A percentile compares a stretch with the other conserved stretches of the same genome.
Evolutionary conservation across 2,888 invertebrate genomes (phyloP).

Genomic region (Eilema sororculum): DNA sequence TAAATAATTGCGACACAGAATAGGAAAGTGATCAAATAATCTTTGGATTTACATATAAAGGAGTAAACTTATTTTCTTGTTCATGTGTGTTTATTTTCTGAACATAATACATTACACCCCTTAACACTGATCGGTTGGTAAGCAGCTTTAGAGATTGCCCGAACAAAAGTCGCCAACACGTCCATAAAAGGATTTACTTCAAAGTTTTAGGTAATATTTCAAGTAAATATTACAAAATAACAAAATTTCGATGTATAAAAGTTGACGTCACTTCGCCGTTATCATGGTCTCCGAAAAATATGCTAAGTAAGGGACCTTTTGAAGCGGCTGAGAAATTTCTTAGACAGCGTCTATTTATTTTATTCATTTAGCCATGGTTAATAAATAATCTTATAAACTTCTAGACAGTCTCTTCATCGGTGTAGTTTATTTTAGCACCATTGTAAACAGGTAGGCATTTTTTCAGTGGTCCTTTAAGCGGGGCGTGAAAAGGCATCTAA

Average conservation of each 20-base stretch:
- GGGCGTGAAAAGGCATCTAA: too few species aligned
- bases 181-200: not conserved
- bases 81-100: not conserved
- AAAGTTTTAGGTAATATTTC: not conserved
- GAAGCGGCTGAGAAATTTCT: not conserved
- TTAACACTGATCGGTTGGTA: not conserved
- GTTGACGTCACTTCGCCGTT: not conserved
- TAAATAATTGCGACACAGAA: too few species aligned
- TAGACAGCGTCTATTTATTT: constrained; percentile 8
- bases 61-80: too few species aligned
- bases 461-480: not conserved
- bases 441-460: not conserved
- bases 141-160: not conserved
- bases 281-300: not conserved
- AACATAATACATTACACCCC: not conserved
- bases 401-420: not conserved
- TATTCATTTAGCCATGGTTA: not conserved
- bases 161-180: not conserved
- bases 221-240: not conserved
- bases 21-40: too few species aligned
- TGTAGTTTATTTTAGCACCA: not conserved
- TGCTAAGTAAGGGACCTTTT: constrained; percentile 14
- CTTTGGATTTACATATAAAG: not conserved
- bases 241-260: not conserved
- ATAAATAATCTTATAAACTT: not conserved